phyloP scores from a whole-genome alignment of 2,797 vertebrate genomes.

The Salmo trutta region DNA sequence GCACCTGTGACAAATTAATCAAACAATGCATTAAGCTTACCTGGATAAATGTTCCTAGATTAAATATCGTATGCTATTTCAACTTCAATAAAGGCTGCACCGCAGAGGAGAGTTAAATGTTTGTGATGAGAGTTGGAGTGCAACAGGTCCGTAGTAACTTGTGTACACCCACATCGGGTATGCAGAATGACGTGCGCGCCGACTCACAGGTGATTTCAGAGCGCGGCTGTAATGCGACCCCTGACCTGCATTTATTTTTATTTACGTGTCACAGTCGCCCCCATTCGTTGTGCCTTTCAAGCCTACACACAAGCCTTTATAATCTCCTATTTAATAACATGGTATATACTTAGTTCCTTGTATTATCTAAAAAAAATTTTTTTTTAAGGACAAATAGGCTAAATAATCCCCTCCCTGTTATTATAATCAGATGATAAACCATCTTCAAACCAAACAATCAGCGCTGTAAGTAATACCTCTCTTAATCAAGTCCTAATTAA shows the following conservation, averaged over 20 bases:
- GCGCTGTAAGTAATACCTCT: neutral
- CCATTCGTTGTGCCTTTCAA: no score
- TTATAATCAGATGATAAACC: neutral
- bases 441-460: neutral
- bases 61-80: neutral
- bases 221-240: neutral
- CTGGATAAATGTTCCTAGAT: neutral
- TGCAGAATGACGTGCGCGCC: conserved; percentile 18
- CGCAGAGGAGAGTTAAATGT: neutral
- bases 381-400: neutral
- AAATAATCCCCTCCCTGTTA: neutral
- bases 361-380: no score
- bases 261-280: no score
- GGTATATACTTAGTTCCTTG: no score
- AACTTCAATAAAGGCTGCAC: conserved; percentile 1
- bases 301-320: neutral
- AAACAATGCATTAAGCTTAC: neutral
- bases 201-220: conserved; percentile 16
- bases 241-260: no score
- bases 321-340: no score
- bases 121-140: conserved; percentile 9
- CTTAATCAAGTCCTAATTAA: neutral
- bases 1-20: neutral
- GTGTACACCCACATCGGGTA: conserved; percentile 40
- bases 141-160: conserved; percentile 52